Conservation (phyloP, 2,113 vertebrate species). For the Chaenogobius annularis region DNA sequence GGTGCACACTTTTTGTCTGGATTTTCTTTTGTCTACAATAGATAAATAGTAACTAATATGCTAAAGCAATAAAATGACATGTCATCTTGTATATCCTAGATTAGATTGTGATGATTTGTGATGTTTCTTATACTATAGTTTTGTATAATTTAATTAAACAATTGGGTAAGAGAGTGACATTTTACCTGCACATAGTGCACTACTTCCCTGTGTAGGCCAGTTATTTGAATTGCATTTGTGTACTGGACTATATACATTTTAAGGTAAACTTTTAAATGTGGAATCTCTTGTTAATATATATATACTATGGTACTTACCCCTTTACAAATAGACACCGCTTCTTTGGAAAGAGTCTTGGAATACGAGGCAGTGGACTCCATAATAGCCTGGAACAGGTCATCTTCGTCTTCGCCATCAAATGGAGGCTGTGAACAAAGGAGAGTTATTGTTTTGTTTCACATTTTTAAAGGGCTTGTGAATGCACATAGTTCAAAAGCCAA, state of each 20-base stretch:
- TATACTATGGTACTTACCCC: conserved; percentile 80
- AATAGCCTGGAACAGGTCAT: conserved; percentile 96
- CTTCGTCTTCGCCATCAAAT: conserved; percentile 96
- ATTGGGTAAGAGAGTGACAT: too few relatives aligned
- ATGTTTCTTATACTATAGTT: too few relatives aligned
- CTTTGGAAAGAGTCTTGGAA: conserved; percentile 94
- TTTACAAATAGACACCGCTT: conserved; percentile 97
- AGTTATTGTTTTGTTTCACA: conserved; percentile 5
- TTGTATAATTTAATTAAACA: too few relatives aligned
- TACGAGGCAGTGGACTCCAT: conserved; percentile 99
- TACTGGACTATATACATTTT: not conserved
- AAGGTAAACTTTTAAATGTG: not conserved
- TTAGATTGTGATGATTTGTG: too few relatives aligned
- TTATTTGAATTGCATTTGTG: too few relatives aligned
- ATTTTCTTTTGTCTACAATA: not conserved
- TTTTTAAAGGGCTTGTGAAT: not conserved
- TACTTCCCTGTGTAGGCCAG: too few relatives aligned
- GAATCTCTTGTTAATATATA: not conserved
- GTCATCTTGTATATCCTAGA: too few relatives aligned
- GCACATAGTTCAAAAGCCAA: conserved; percentile 1
- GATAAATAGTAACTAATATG: not conserved
- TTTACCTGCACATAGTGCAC: too few relatives aligned
- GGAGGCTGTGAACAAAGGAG: conserved; percentile 81
- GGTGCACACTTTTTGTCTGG: not conserved
- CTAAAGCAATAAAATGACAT: not conserved